Base-by-base conservation (phyloP, 2,888 invertebrate genomes). In the Acronicta alni region DNA sequence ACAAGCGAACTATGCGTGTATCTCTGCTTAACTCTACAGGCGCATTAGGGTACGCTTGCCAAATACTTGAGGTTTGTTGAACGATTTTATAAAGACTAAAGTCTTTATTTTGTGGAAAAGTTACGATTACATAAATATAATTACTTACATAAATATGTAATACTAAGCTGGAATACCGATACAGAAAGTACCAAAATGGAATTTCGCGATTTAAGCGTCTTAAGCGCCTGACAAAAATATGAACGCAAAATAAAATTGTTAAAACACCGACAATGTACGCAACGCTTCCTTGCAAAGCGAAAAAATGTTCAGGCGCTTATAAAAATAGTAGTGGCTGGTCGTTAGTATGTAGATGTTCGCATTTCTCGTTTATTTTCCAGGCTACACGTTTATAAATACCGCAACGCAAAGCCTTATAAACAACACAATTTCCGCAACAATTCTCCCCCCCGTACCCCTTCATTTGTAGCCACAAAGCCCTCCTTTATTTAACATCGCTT, bases 381-480 rank as follows among this genome's bases (percentile, higher is more conserved):
- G 42, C 39, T 23, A 49, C n/a, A 48, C 55, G 42, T 45, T 66
- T 66, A 51, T 54, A 73, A 75, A 73, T 63, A 43, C 52, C 39
- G 41, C 61, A 68, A 62, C 66, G 66, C 63, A 58, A 69, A 67
- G 67, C 57, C 61, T 67, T 52, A 70, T 61, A 71, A 74, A 72
- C 73, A 62, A 78, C 82, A 84, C 81, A 81, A 83, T 84, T 84
- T 82, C 66, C 78, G 51, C 49, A 67, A 75, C 79, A 77, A 77
- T 77, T 82, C 73, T 74, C 72, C 41, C 53, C 47, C 52, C 64
- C 45, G 32, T 56, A 39, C 61, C 71, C 69, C 59, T 72, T 74
- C 76, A 80, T 82, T 79, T 76, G 77, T 70, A 20, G 54, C 45
- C 57, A 47, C 66, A 70, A 71, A 67, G 57, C 56, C 55, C 37